These are phyloP conservation scores for Drosophila biarmipes DNA, from an alignment of 1,140 invertebrate species.

Conservation along the genomic window DNA sequence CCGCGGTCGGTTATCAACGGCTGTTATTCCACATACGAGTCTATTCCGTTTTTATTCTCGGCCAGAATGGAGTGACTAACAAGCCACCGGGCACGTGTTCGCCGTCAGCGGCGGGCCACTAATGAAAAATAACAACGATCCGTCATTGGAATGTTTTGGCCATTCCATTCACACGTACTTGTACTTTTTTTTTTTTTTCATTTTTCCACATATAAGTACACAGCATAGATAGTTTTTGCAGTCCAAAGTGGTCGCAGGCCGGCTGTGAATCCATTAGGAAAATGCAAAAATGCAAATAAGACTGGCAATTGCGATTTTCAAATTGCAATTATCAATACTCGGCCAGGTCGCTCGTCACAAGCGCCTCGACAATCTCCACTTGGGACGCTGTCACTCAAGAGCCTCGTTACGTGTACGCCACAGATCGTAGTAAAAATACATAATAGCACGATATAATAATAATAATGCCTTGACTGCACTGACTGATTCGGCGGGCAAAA, in stretches of 20 bases:
- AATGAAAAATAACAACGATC: conserved; percentile 14
- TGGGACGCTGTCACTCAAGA: conserved; percentile 12
- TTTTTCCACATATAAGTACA: not conserved
- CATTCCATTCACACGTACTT: conserved; percentile 32
- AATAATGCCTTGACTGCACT: conserved; percentile 1
- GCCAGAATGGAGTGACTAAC: conserved; percentile 33
- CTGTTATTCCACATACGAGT: too few relatives aligned
- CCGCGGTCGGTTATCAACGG: conserved; percentile 11
- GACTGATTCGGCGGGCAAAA: not conserved
- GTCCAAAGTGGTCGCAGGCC: conserved; percentile 13
- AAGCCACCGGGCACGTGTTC: conserved; percentile 27
- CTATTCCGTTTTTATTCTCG: conserved; percentile 2
- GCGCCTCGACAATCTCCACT: conserved; percentile 20
- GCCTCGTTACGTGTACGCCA: not conserved
- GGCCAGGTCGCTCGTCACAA: conserved; percentile 22
- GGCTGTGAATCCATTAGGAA: conserved; percentile 17
- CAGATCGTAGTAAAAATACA: not conserved
- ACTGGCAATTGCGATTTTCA: conserved; percentile 8
- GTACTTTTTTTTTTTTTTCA: too few relatives aligned
- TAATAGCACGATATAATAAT: conserved; percentile 2
- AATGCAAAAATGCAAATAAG: conserved; percentile 30
- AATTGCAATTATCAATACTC: conserved; percentile 31
- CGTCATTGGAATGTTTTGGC: conserved; percentile 20
- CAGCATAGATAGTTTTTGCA: conserved; percentile 1
- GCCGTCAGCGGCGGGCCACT: conserved; percentile 17